Evolutionary conservation across 2,888 invertebrate species (phyloP), one percentile per base, ranked within the genome.

Genomic region (Chymomyza fuscimana): DNA sequence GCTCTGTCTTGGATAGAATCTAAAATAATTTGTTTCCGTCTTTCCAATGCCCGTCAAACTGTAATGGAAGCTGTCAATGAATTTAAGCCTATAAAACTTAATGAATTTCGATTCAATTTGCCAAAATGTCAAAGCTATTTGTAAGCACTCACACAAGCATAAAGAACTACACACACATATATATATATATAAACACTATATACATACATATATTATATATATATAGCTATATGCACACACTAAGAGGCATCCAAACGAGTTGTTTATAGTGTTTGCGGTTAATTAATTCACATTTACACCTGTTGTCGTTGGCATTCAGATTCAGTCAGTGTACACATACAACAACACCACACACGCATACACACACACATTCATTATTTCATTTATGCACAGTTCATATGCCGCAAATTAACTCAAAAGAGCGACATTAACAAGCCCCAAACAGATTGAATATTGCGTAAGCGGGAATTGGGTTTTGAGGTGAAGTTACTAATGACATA

Each of bases 201-300:
- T 32, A 52, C 19, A 51, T 2, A 19, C 19, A 19, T 19, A 19
- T 19, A 19, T 19, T 19, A 19, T 19, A 19, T 19, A 19, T 19
- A 19, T 10, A 46, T 12, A 58, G 19, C 19, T 46, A 58, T 50
- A 66, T 65, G 25, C 52, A 64, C 25, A 40, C 25, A 56, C 62
- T 40, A 6, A 4, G 12, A 12, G 40, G 10, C 40, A 46, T 10
- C 40, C 12, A 46, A 46, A 46, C 40, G 40, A 73, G 88, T 82
- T 89, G 89, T 87, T 89, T 90, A 89, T 89, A 90, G 86, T 87
- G 78, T 89, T 89, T 89, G 86, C 82, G 90, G 91, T 91, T 91
- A 91, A 91, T 91, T 91, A 91, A 90, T 91, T 90, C 87, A 83
- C 89, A 87, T 89, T 91, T 89, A 90, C 90, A 91, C 91, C 91